Evolutionary conservation across 1,140 invertebrate genomes (phyloP), one percentile per base, ranked within the genome.

Genomic region (Drosophila chauvacae): DNA sequence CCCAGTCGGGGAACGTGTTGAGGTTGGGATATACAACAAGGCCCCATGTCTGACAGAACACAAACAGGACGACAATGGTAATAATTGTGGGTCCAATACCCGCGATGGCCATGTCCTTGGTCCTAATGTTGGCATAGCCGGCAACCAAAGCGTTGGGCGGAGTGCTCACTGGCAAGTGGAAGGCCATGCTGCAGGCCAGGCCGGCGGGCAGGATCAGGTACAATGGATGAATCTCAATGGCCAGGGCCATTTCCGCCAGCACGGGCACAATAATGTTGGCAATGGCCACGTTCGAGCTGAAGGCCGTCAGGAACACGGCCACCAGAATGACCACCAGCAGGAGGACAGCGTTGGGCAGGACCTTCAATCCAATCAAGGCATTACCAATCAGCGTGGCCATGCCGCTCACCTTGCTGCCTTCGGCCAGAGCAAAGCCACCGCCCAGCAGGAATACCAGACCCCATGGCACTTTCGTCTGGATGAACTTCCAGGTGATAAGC

Each of bases 141-240:
- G 97, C 97, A 1, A 97, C 97, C 58, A 99, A 97, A 1, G 98
- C 98, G 93, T 99, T 99, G n/a, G 98, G 98, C 6, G 98, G 97
- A 0, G 96, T 96, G 60, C 93, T 93, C 2, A 97, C 96, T 10
- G 97, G 96, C 69, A 93, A 75, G 45, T 93, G 94, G 93, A 96
- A 96, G 5, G 95, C 95, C 93, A 95, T 98, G 9, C 97, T 97
- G 91, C 96, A 97, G 9, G 95, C 95, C 48, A 96, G 92, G 0
- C 97, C 95, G 0, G 97, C 95, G 1, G 98, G 97, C 64, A 98
- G 93, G 94, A 98, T 97, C 82, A 98, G 94, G 92, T 96, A 97
- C 58, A 98, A 90, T 0, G 98, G 98, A 94, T 98, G 96, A 41
- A 96, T 93, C 74, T 94, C 83, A 75, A 96, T 94, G 0, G 93